Conservation (phyloP, 2,113 vertebrate genomes). For the Capreolus pygargus region DNA sequence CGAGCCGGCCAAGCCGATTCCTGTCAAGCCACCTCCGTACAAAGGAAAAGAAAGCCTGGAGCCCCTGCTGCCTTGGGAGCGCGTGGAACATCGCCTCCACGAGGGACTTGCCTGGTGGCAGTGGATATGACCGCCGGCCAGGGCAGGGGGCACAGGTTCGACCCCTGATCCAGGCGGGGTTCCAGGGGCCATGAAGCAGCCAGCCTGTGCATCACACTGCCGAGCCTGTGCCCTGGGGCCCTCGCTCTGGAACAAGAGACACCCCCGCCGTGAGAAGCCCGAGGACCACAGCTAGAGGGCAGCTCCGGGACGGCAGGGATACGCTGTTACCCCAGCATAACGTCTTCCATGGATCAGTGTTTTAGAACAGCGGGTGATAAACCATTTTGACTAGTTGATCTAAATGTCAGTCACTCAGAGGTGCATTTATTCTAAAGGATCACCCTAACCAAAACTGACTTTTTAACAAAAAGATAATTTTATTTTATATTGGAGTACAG, state of each 20-base stretch:
- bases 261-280: rapidly evolving
- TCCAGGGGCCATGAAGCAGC: not conserved
- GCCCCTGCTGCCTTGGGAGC: not conserved
- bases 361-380: not conserved
- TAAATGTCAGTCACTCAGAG: not conserved
- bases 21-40: not conserved
- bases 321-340: not conserved
- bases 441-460: not conserved
- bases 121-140: not conserved
- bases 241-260: not conserved
- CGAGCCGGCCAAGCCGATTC: rapidly evolving
- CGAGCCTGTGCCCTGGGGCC: not conserved
- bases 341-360: not conserved
- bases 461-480: not conserved
- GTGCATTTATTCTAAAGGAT: not conserved
- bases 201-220: not conserved
- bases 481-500: not conserved
- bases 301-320: not conserved
- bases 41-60: not conserved
- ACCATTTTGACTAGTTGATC: not conserved
- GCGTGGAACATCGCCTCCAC: rapidly evolving
- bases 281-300: not conserved
- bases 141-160: not conserved
- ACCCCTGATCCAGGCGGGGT: not conserved
- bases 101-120: not conserved